Conservation (phyloP, 2,888 invertebrate species). For the Molorchus minor region DNA sequence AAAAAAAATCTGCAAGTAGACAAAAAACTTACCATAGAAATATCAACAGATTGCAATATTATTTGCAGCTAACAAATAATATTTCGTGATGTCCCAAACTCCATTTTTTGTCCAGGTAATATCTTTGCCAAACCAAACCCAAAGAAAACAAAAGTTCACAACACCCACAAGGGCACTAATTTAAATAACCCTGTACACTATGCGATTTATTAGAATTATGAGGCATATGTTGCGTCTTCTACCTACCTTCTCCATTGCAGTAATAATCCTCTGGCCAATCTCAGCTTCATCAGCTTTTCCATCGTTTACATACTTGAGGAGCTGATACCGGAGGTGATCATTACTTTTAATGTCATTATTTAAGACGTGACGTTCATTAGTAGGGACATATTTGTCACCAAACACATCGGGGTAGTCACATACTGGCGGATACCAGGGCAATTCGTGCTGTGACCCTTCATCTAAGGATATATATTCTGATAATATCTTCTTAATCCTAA, state of each 20-base stretch:
- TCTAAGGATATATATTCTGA: conserved; percentile 72
- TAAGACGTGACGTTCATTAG: conserved; percentile 51
- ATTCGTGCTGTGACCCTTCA: conserved; percentile 69
- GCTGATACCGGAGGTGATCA: conserved; percentile 52
- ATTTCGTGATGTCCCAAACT: no score
- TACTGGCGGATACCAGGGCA: conserved; percentile 82
- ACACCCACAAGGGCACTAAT: no score
- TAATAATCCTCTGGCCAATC: conserved; percentile 79
- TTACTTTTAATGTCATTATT: conserved; percentile 51
- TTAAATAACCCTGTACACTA: no score
- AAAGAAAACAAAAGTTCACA: no score
- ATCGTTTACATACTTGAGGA: conserved; percentile 58
- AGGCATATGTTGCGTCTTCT: no score
- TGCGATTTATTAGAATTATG: no score
- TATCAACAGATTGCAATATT: no score
- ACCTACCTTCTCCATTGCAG: conserved; percentile 73
- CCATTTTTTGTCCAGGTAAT: no score
- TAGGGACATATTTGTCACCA: conserved; percentile 58
- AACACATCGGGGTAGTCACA: conserved; percentile 65
- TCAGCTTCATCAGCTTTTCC: conserved; percentile 70
- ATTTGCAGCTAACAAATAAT: no score
- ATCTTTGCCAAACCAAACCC: no score
- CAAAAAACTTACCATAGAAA: no score
- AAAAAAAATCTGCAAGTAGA: no score
- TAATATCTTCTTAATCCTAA: conserved; percentile 66